These are phyloP conservation scores for Spodoptera litura DNA, from an alignment of 1,140 invertebrate species.

Conservation along the genomic window DNA sequence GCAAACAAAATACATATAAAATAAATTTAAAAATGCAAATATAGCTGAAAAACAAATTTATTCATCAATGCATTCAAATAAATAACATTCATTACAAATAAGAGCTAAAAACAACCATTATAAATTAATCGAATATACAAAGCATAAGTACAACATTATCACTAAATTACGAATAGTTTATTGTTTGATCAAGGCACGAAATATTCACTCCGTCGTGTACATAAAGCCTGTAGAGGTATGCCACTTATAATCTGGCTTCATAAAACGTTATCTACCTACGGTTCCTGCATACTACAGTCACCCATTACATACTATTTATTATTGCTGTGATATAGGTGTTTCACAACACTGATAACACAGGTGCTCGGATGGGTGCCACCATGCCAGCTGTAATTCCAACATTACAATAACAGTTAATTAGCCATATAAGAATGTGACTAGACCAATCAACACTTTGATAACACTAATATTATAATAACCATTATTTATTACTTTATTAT, in stretches of 20 bases:
- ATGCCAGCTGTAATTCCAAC: constrained; percentile 2
- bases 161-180: constrained; percentile 44
- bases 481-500: constrained; percentile 13
- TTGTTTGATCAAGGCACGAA: constrained; percentile 28
- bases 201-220: constrained; percentile 19
- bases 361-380: neutral
- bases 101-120: constrained; percentile 48
- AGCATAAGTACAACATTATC: constrained; percentile 53
- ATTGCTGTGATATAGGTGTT: constrained; percentile 11
- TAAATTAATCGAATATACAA: constrained; percentile 48
- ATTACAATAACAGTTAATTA: constrained; percentile 16
- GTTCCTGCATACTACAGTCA: neutral
- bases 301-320: constrained; percentile 2
- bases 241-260: constrained; percentile 16
- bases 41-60: constrained; percentile 68
- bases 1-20: constrained; percentile 66
- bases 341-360: constrained; percentile 8
- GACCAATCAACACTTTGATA: constrained; percentile 21
- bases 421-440: constrained; percentile 34
- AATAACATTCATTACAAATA: constrained; percentile 54
- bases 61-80: constrained; percentile 59
- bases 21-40: constrained; percentile 58
- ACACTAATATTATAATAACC: constrained; percentile 28
- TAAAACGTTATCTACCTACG: neutral
- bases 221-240: neutral